Conservation (phyloP, 1,140 invertebrate species). For the Neodiprion fabricii region DNA sequence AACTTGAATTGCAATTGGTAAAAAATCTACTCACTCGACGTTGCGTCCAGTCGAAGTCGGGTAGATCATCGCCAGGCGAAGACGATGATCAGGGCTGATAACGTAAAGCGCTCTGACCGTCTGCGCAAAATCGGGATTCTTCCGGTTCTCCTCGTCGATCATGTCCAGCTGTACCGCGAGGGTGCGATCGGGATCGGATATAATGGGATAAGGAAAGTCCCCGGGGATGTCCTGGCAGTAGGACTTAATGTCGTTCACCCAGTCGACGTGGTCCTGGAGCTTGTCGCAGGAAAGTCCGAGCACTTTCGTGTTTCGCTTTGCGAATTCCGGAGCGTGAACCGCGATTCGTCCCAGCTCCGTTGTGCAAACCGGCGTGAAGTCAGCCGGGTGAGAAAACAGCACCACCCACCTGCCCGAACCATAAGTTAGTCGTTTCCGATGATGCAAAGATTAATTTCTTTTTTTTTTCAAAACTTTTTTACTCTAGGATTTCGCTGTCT, state of each 20-base stretch:
- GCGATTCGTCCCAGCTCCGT: constrained; percentile 87
- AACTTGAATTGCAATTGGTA: no score
- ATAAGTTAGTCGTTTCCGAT: not conserved
- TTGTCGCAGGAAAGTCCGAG: constrained; percentile 89
- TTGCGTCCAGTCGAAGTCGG: constrained; percentile 91
- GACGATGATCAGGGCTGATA: constrained; percentile 84
- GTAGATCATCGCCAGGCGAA: constrained; percentile 88
- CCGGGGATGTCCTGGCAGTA: constrained; percentile 73
- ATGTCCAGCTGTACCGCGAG: constrained; percentile 84
- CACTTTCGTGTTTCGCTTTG: constrained; percentile 81
- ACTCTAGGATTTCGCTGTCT: no score
- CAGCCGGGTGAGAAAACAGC: constrained; percentile 91
- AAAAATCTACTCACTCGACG: constrained; percentile 76
- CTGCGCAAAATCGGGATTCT: constrained; percentile 72
- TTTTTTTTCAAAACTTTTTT: not conserved
- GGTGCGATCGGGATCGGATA: constrained; percentile 80
- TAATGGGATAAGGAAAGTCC: constrained; percentile 86
- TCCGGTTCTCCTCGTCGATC: constrained; percentile 73
- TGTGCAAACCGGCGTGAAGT: constrained; percentile 94
- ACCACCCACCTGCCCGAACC: constrained; percentile 78
- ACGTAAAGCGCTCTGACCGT: constrained; percentile 88
- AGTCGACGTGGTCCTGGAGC: constrained; percentile 78
- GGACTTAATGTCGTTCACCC: constrained; percentile 82
- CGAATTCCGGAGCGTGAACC: constrained; percentile 77
- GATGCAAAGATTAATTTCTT: not conserved